Base-by-base conservation (phyloP, 2,113 vertebrate genomes). In the Gallinago paraguaiae region DNA sequence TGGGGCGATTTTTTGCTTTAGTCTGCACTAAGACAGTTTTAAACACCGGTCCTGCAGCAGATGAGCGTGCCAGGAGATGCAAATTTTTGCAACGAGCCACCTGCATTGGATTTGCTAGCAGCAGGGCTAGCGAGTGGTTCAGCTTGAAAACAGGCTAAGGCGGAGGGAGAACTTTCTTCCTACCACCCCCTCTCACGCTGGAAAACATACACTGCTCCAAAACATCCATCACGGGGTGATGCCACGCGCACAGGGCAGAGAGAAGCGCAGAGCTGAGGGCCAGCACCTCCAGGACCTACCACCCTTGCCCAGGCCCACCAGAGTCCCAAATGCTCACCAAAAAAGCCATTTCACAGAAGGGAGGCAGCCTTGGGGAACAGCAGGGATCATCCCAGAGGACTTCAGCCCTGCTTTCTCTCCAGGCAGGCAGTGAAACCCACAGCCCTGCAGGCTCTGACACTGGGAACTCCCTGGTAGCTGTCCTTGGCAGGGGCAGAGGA, bases 391-490 rank as follows among this genome's bases (percentile, higher is more conserved):
- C 27, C 13, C 14, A 9, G 35, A 0, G 10, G 70, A 51, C 46
- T 87, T 71, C 68, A 84, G 20, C 39, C 80, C 53, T 39, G 39
- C 45, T 86, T 46, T 71, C 11, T 3, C 19, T 35, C 43, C 61
- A 65, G 48, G 12, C 25, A 77, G 19, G 16, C 81, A n/a, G 18
- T 28, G 70, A 90, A 89, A 92, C 35, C 6, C 4, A 3, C n/a
- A 51, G 35, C 8, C 30, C 45, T 39, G 1, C 15, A 65, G 39
- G 41, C 25, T 70, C 60, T 5, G 1, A 43, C 30, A 25, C 30
- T 0, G 50, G 95, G 93, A 91, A 93, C 80, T 96, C 87, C 87
- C 82, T 91, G 51, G 65, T 61, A 45, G 17, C 41, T 82, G 79
- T 28, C 59, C 64, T 85, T n/a, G 60, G 3, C 19, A 54, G 56